Evolutionary conservation across 30 jellyfish, hydroid and myxozoan species (phyloP).

Genomic region (Hydractinia echinata): DNA sequence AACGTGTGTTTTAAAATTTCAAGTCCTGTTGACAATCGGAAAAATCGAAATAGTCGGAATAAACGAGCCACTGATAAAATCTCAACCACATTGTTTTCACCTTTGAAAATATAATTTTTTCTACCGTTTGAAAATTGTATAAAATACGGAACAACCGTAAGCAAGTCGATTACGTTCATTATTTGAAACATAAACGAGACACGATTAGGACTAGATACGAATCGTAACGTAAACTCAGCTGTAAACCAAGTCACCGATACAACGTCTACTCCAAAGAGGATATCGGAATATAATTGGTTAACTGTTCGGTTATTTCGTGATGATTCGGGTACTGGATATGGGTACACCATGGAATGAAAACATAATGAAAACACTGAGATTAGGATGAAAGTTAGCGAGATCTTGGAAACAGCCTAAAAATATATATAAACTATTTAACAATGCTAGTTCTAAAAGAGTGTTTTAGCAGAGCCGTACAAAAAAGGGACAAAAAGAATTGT

Average conservation of each 20-base stretch:
- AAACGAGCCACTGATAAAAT: conserved; percentile 62
- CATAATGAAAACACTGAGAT: conserved; percentile 70
- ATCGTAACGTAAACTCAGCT: conserved; percentile 59
- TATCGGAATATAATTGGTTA: conserved; percentile 7
- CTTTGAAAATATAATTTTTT: background rate
- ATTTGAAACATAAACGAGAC: conserved; percentile 38
- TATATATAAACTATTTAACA: background rate
- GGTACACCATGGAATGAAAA: conserved; percentile 50
- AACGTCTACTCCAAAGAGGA: conserved; percentile 45
- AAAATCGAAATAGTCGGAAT: conserved; percentile 80
- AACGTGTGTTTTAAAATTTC: conserved; percentile 81
- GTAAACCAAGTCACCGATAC: conserved; percentile 71
- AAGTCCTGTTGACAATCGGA: conserved; percentile 83
- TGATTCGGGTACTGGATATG: background rate
- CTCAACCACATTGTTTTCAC: conserved; percentile 21
- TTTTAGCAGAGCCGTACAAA: no score
- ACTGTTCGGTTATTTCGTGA: background rate
- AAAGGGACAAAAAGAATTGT: no score
- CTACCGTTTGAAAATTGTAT: conserved; percentile 38
- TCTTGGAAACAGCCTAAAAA: conserved; percentile 45
- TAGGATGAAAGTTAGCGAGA: conserved; percentile 58
- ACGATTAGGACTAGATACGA: conserved; percentile 59
- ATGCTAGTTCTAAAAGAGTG: no score
- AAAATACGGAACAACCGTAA: conserved; percentile 53
- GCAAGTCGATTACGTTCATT: conserved; percentile 60